Base-by-base conservation (phyloP, 2,888 invertebrate species). In the Synanthedon andrenaeformis region DNA sequence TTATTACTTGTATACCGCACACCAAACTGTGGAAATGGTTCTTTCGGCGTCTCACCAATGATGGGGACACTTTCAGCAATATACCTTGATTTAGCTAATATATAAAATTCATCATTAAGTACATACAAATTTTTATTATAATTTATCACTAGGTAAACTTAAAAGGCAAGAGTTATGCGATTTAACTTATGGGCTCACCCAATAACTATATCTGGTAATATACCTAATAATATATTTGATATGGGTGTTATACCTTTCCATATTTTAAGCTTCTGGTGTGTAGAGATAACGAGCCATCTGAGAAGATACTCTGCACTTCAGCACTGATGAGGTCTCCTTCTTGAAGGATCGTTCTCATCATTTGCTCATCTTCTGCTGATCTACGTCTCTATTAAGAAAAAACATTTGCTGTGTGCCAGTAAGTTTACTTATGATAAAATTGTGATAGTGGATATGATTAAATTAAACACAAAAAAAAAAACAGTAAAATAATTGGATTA, bases 311-410 rank as follows among this genome's bases (percentile, higher is more conserved):
- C 74, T 99, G 98, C 0, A 99, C 98, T 89, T 99, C 98, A 4
- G 98, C 99, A 82, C 97, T 97, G 57, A 99, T 96, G 1, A 99
- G 89, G 82, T 99, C 99, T 14, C 97, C 97, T 82, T 98, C 97
- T 74, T 94, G 93, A 51, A 98, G 85, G 77, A 97, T 97, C 60
- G 94, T 93, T 54, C 99, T 89, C 99, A 99, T 99, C 90, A 96
- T 94, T 72, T 97, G 94, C 76, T 99, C 99, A 89, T 99, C 99
- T 87, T 99, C 98, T 4, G 93, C 94, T 3, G 95, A 96, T 70
- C 97, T 90, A 54, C 97, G 89, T 58, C 98, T 90, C 92, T 96
- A 73, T 11, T 17, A 13, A 75, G 10, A 54, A 14, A 23, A 50
- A 35, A 35, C 8, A 35, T 35, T 35, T 35, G 23, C 3, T 23